Percentiles rank a stretch among this genome's conserved stretches.
phyloP scores from a whole-genome alignment of 1,140 invertebrate genomes.

The Littorina saxatilis region DNA sequence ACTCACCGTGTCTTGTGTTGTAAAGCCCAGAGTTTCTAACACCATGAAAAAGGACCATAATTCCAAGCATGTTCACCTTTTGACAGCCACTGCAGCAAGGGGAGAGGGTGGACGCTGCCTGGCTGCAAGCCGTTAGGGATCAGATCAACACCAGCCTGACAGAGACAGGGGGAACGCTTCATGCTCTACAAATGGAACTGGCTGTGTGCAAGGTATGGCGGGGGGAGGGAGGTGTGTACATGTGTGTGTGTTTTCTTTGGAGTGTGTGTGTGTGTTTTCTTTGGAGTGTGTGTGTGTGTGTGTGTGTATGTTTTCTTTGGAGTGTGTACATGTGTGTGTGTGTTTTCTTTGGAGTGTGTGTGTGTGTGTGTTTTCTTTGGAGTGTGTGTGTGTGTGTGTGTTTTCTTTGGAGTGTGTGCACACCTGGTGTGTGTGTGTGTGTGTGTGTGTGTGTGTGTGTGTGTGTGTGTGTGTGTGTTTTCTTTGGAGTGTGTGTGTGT shows the following conservation, averaged over 20 bases:
- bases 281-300: neutral
- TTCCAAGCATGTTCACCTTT: too few species aligned
- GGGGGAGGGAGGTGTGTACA: neutral
- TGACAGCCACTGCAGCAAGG: conserved; percentile 41
- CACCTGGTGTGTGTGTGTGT: too few species aligned
- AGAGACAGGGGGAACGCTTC: conserved; percentile 7
- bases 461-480: neutral
- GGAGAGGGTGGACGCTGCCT: conserved; percentile 35
- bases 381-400: neutral
- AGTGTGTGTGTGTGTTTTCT: neutral
- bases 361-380: neutral
- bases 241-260: neutral
- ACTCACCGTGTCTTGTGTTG: too few species aligned
- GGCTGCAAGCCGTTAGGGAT: conserved; percentile 43
- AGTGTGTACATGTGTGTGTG: neutral
- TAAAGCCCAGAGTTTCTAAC: too few species aligned
- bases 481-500: neutral
- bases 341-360: neutral
- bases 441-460: neutral
- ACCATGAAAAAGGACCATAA: too few species aligned
- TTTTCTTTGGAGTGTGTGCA: too few species aligned
- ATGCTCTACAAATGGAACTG: conserved; percentile 16
- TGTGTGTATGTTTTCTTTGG: neutral
- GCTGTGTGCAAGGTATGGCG: conserved; percentile 34
- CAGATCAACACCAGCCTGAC: conserved; percentile 37